phyloP scores from a whole-genome alignment of 1,140 invertebrate species.

The Temnothorax nylanderi region DNA sequence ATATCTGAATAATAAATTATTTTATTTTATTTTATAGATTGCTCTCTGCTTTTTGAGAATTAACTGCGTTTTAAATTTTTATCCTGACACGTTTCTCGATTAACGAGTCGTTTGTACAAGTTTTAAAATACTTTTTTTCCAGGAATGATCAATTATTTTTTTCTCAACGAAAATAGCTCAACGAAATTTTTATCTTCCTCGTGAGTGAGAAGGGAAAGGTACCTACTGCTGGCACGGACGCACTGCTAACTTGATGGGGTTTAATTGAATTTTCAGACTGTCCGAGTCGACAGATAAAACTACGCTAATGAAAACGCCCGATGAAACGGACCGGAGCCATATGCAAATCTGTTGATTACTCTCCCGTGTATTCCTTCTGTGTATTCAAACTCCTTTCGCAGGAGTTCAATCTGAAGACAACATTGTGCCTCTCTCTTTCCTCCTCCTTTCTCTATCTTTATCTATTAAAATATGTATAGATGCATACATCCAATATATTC shows the following conservation, averaged over 20 bases:
- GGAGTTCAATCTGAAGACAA: background rate
- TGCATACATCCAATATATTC: background rate
- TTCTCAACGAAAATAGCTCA: background rate
- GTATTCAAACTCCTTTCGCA: conserved; percentile 8
- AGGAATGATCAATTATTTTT: conserved; percentile 2
- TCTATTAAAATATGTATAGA: background rate
- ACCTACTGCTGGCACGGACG: background rate
- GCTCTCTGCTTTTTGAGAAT: background rate
- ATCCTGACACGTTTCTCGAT: background rate
- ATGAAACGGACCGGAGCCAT: conserved; percentile 61
- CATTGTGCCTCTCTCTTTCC: background rate
- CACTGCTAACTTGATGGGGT: conserved; percentile 23
- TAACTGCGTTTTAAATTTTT: background rate
- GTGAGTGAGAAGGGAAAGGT: background rate
- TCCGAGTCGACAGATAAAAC: conserved; percentile 24
- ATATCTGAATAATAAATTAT: background rate
- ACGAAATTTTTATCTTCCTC: conserved; percentile 17
- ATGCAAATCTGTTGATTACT: conserved; percentile 77
- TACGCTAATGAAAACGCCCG: conserved; percentile 42
- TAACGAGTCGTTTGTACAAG: background rate
- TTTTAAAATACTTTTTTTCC: background rate
- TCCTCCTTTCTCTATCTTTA: background rate
- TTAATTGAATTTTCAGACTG: conserved; percentile 72
- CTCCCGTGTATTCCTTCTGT: conserved; percentile 57
- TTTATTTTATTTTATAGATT: background rate